Conservation (phyloP, 2,113 vertebrate species). For the Elanus axillaris region DNA sequence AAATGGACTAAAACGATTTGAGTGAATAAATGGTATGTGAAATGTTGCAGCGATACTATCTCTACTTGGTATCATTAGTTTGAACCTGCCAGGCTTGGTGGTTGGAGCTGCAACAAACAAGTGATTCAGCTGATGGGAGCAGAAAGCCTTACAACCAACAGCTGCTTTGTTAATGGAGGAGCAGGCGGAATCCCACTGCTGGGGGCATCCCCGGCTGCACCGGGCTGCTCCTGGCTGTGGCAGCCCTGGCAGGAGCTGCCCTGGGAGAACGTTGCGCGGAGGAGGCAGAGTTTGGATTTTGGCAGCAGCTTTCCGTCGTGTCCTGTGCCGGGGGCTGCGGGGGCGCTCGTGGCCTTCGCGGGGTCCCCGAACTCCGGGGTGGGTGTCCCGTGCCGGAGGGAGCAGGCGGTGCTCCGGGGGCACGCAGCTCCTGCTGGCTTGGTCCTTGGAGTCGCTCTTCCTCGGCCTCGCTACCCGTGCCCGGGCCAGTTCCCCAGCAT, state of each 20-base stretch:
- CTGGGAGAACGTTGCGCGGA: rapidly evolving
- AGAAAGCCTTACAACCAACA: not conserved
- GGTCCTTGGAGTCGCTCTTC: not conserved
- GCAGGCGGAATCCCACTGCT: not conserved
- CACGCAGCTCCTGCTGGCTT: not conserved
- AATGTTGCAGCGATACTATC: not conserved
- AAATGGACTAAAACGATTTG: not conserved
- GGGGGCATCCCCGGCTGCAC: not conserved
- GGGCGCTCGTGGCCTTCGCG: rapidly evolving
- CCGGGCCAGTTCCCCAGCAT: not conserved
- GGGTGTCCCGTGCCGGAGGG: not conserved
- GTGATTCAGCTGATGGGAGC: not conserved
- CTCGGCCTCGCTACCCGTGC: not conserved
- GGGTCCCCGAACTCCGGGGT: not conserved
- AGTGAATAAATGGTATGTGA: not conserved
- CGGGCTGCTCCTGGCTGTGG: not conserved
- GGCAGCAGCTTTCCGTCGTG: rapidly evolving
- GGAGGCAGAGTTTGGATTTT: not conserved
- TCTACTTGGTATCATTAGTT: not conserved
- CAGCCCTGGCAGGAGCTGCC: not conserved
- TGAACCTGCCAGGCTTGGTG: not conserved
- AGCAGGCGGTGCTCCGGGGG: not conserved
- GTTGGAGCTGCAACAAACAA: not conserved
- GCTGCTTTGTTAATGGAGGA: not conserved
- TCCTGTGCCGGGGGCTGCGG: rapidly evolving